Conservation (phyloP, 1,140 invertebrate species). For the Cyclargus thomasi region DNA sequence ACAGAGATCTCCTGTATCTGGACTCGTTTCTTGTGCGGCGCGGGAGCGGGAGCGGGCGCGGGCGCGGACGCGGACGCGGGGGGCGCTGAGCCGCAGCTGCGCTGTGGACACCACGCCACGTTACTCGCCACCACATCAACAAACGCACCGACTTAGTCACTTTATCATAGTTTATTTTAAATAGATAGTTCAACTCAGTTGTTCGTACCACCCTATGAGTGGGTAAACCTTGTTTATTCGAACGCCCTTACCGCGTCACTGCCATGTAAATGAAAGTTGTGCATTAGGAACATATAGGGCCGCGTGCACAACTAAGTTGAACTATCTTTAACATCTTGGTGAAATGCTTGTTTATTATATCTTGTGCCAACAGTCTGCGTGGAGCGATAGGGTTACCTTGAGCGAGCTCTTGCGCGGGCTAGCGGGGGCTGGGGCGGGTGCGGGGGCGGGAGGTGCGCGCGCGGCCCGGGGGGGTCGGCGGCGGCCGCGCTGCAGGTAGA, state of each 20-base stretch:
- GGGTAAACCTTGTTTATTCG: too few species aligned
- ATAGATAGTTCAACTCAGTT: too few species aligned
- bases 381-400: constrained; percentile 25
- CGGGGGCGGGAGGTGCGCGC: background rate
- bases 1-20: constrained; percentile 70
- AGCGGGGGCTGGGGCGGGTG: background rate
- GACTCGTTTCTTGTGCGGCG: constrained; percentile 61
- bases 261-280: too few species aligned
- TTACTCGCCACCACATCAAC: constrained; percentile 2
- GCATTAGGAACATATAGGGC: too few species aligned
- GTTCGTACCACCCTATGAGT: too few species aligned
- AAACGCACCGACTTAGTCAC: too few species aligned
- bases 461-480: constrained; percentile 39
- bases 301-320: too few species aligned
- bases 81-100: constrained; percentile 64
- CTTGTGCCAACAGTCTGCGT: background rate
- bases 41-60: constrained; percentile 37
- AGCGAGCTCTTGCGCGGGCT: constrained; percentile 28
- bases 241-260: too few species aligned
- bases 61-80: constrained; percentile 44
- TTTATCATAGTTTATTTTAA: too few species aligned
- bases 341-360: too few species aligned
- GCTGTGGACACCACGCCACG: constrained; percentile 53
- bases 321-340: too few species aligned
- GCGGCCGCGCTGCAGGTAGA: constrained; percentile 87